Conservation (phyloP, 2,888 invertebrate genomes). For the Hyposoter dolosus region DNA sequence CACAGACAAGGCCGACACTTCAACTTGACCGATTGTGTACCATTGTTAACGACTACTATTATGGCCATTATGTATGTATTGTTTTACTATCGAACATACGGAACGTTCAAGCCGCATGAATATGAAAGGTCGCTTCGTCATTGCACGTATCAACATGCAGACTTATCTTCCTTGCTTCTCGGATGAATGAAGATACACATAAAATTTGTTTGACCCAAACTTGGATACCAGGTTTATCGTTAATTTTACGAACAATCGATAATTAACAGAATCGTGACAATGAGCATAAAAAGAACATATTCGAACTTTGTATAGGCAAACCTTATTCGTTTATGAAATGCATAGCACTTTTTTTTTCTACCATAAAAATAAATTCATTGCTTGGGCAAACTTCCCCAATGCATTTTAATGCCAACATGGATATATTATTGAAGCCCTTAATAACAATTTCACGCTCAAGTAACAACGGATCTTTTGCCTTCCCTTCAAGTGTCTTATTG, state of each 20-base stretch:
- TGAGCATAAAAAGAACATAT: background rate
- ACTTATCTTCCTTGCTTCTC: background rate
- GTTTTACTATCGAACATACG: background rate
- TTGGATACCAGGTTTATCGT: background rate
- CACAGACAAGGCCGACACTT: slow-evolving; percentile 76
- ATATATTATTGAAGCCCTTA: background rate
- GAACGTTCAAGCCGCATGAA: background rate
- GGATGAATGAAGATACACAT: background rate
- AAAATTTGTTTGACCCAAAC: background rate
- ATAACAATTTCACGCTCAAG: background rate
- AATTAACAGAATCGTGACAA: background rate
- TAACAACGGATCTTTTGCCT: slow-evolving; percentile 20
- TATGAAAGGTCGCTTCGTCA: background rate
- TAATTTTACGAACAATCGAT: background rate
- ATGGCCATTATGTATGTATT: background rate
- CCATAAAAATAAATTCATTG: no score
- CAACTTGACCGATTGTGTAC: slow-evolving; percentile 78
- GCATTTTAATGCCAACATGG: background rate
- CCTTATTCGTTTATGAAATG: background rate
- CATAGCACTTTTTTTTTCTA: no score
- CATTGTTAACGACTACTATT: slow-evolving; percentile 10
- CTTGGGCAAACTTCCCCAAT: no score
- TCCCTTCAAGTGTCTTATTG: slow-evolving; percentile 35
- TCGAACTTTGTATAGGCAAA: background rate
- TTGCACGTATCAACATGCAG: background rate